Evolutionary conservation across 2,888 invertebrate species (phyloP).

Genomic region (Tinea pellionella): DNA sequence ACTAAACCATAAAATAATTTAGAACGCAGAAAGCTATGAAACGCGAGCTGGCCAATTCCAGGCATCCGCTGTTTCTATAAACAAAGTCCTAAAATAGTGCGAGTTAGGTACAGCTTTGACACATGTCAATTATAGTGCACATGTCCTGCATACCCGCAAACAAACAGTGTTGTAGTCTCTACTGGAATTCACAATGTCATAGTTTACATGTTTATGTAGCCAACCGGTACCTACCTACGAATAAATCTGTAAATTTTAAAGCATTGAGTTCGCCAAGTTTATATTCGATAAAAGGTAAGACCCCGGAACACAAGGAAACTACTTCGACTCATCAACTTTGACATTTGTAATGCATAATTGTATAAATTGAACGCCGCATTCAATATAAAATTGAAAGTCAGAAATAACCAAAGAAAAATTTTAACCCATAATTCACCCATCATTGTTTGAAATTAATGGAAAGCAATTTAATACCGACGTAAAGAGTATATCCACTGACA

Average conservation of each 20-base stretch:
- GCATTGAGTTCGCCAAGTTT: neutral
- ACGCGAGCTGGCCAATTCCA: slow-evolving; percentile 19
- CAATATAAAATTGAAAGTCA: neutral
- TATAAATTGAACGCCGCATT: neutral
- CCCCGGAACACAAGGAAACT: neutral
- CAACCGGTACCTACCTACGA: neutral
- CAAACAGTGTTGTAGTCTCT: neutral
- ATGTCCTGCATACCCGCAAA: neutral
- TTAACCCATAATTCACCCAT: neutral
- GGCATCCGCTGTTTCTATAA: slow-evolving; percentile 56
- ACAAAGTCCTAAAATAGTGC: slow-evolving; percentile 54
- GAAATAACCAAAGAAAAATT: neutral
- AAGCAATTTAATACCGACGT: neutral
- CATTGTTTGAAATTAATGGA: neutral
- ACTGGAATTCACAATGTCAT: neutral
- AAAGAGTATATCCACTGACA: neutral
- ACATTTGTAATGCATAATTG: neutral
- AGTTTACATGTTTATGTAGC: neutral
- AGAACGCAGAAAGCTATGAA: neutral
- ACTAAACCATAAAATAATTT: neutral
- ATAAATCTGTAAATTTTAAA: neutral
- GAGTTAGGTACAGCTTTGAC: slow-evolving; percentile 42
- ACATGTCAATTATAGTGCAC: slow-evolving; percentile 41
- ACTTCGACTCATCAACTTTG: neutral
- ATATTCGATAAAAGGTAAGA: neutral